Base-by-base conservation (phyloP, 1,140 invertebrate species). In the Calycopis cecrops region DNA sequence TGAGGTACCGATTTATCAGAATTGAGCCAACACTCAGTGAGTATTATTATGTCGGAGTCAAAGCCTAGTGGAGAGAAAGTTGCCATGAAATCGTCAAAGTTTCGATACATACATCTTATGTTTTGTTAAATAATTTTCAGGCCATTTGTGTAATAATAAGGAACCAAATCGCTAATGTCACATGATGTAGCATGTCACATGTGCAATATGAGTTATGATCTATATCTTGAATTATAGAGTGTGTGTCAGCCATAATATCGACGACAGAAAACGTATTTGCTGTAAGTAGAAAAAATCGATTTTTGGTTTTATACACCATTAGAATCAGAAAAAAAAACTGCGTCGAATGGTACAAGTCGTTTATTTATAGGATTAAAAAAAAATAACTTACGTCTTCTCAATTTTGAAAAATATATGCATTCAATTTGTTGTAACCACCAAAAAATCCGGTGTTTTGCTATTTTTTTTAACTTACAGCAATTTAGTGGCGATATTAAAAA, bases 1-100 rank as follows among this genome's bases (percentile, higher is more conserved):
- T 18, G 35, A 21, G 50, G 50, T 18, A 52, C 9, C 14, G 35
- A 16, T n/a, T 37, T 21, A 21, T 52, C n/a, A 4, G 35, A 11
- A 21, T 18, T 38, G 3, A 52, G 14, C 17, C 50, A 10, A 52
- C 50, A 40, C 35, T 52, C 50, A 18, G 50, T 52, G 18, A 52
- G 21, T 18, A 35, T 52, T 40, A 52, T 4, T 11, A 52, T 17
- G 3, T 52, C 50, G 10, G 14, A 9, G 37, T 38, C 50, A 18
- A 52, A 21, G 8, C 17, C 12, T 9, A 44, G 16, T 0, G 17
- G 14, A 7, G 40, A 16, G 1, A 16, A 12, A 12, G 16, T 44
- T 9, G 8, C 9, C 17, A 16, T 0, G 40, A 16, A 44, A 17
- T 44, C 40, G 7, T 44, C 12, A 16, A 44, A 6, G 6, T 44